phyloP scores from a whole-genome alignment of 64 coral and sea anemone genomes.

The Porites lutea region DNA sequence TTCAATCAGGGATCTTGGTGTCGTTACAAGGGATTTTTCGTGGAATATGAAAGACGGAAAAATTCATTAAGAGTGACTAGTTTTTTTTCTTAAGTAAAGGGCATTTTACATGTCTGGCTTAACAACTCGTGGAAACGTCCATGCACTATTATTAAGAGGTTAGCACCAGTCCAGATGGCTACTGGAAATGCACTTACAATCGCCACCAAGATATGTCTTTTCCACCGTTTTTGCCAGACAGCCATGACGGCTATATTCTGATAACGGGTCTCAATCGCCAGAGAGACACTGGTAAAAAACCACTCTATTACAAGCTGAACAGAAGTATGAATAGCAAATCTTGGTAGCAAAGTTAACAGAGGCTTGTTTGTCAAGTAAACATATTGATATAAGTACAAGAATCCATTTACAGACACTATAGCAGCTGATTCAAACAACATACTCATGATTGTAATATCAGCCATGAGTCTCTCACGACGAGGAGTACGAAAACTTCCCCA shows the following conservation, averaged over 20 bases:
- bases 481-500: constrained; percentile 10
- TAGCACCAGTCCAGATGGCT: neutral
- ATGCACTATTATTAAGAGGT: neutral
- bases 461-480: constrained; percentile 24
- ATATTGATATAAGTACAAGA: neutral
- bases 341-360: neutral
- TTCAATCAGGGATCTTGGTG: too few species aligned
- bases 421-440: constrained; percentile 12
- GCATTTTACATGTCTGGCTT: neutral
- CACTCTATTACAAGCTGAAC: neutral
- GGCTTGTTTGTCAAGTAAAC: neutral
- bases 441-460: constrained; percentile 18
- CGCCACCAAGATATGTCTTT: constrained; percentile 6
- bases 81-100: neutral
- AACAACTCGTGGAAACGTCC: neutral
- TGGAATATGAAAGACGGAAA: too few species aligned
- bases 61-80: too few species aligned
- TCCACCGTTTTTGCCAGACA: constrained; percentile 19
- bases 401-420: neutral
- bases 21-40: too few species aligned
- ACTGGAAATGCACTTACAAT: neutral
- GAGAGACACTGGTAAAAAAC: neutral
- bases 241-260: constrained; percentile 36
- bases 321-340: neutral
- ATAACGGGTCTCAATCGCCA: constrained; percentile 6